These are phyloP conservation scores for Leucophora obtusa DNA, from an alignment of 2,888 invertebrate species.

Conservation along the genomic window DNA sequence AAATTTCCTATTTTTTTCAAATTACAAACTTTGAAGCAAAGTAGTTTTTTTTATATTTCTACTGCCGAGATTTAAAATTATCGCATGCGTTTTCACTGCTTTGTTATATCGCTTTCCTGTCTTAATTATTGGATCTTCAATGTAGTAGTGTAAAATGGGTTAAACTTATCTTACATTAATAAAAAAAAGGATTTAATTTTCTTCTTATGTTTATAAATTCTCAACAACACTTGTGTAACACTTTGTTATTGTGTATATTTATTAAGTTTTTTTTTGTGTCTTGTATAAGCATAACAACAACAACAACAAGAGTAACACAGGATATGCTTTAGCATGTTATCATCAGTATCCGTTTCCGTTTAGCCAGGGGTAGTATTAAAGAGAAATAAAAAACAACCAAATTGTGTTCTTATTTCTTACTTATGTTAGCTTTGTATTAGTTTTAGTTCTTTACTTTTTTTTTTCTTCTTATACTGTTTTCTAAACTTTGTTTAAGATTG, in stretches of 20 bases:
- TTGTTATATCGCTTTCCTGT: too few species aligned
- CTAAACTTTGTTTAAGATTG: constrained; percentile 2
- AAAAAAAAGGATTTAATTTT: constrained; percentile 18
- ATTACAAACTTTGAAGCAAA: too few species aligned
- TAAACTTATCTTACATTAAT: not conserved
- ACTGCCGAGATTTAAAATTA: too few species aligned
- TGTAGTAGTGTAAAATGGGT: too few species aligned
- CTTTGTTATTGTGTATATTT: not conserved
- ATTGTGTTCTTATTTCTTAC: not conserved
- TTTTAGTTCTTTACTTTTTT: not conserved
- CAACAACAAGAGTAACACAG: too few species aligned
- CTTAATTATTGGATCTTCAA: too few species aligned
- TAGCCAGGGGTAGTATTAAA: constrained; percentile 35
- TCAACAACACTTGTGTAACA: constrained; percentile 1
- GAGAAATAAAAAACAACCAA: constrained; percentile 35
- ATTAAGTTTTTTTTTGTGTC: constrained; percentile 6
- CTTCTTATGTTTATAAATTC: constrained; percentile 5
- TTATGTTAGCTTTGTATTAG: constrained; percentile 5
- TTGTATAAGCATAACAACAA: constrained; percentile 25
- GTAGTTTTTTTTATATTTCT: too few species aligned
- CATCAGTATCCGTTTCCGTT: constrained; percentile 59
- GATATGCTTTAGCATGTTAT: constrained; percentile 56
- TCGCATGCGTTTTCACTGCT: too few species aligned
- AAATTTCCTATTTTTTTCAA: too few species aligned
- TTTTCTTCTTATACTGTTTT: not conserved